A percentile compares a stretch with the other conserved stretches of the same genome.
These are phyloP conservation scores for Mastomys natalensis DNA, from an alignment of 2,113 vertebrate genomes.

Conservation along the genomic window DNA sequence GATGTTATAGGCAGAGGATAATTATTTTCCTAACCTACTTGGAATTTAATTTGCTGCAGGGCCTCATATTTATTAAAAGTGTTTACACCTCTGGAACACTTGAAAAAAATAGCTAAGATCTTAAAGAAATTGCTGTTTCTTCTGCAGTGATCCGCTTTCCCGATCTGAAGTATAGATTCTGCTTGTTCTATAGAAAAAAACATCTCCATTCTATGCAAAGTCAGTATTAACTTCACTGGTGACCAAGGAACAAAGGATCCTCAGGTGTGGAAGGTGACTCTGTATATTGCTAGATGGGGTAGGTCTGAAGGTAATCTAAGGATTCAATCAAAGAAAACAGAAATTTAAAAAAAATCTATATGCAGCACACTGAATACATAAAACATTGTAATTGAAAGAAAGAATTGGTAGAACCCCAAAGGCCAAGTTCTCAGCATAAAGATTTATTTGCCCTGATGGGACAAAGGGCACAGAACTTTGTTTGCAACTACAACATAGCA, in stretches of 20 bases:
- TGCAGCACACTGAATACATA: not conserved
- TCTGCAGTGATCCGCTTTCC: not conserved
- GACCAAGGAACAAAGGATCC: not conserved
- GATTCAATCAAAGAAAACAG: not conserved
- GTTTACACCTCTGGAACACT: not conserved
- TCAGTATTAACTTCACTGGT: not conserved
- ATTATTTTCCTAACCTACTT: conserved; percentile 41
- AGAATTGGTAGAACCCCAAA: not conserved
- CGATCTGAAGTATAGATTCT: not conserved
- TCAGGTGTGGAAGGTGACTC: not conserved
- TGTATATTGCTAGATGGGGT: not conserved
- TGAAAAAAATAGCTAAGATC: conserved; percentile 20
- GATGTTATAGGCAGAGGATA: not conserved
- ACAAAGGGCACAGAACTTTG: not conserved
- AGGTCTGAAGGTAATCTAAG: too few species aligned
- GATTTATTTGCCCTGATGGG: not conserved
- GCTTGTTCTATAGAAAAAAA: conserved; percentile 20
- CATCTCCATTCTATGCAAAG: not conserved
- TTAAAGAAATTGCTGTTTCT: not conserved
- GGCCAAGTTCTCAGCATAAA: not conserved
- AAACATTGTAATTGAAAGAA: not conserved
- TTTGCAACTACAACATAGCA: not conserved
- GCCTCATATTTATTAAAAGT: not conserved
- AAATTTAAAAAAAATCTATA: not conserved
- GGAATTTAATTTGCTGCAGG: conserved; percentile 26